Evolutionary conservation across 2,888 invertebrate genomes (phyloP).

Genomic region (Dicyrtomina minuta): DNA sequence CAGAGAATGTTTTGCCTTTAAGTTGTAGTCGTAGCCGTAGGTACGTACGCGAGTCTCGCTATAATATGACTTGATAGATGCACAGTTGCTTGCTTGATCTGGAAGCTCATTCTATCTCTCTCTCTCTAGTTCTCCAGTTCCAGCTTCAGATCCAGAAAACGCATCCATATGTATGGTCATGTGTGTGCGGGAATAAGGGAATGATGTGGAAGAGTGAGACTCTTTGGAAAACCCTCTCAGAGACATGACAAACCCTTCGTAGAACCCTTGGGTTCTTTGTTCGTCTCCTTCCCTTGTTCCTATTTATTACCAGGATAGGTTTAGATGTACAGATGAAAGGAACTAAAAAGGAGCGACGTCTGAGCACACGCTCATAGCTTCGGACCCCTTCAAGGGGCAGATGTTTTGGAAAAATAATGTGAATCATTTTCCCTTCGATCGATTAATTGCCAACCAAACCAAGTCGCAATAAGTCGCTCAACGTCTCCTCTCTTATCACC

Average conservation of each 20-base stretch:
- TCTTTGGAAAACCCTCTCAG: conserved; percentile 20
- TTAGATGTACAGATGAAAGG: conserved; percentile 12
- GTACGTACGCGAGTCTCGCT: too few species aligned
- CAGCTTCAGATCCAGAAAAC: neutral
- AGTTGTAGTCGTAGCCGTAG: too few species aligned
- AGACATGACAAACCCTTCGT: conserved; percentile 31
- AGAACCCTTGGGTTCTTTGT: conserved; percentile 35
- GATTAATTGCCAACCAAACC: conserved; percentile 26
- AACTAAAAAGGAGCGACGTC: conserved; percentile 37
- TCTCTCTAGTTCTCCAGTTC: conserved; percentile 2
- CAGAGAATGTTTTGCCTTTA: too few species aligned
- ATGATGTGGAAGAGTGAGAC: neutral
- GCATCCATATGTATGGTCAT: neutral
- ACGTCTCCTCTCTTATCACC: conserved; percentile 2
- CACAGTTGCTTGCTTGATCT: too few species aligned
- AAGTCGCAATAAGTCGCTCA: conserved; percentile 9
- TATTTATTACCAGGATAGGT: conserved; percentile 21
- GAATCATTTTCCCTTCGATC: conserved; percentile 33
- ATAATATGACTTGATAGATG: too few species aligned
- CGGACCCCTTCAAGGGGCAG: conserved; percentile 36
- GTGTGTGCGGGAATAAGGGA: too few species aligned
- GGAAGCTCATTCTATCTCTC: conserved; percentile 20
- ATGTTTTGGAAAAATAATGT: conserved; percentile 32
- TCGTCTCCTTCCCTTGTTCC: conserved; percentile 30
- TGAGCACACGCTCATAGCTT: conserved; percentile 35